A percentile compares a stretch with the other conserved stretches of the same genome.
These are phyloP conservation scores for Drosophila malerkotliana DNA, from an alignment of 1,140 invertebrate species.

Conservation along the genomic window DNA sequence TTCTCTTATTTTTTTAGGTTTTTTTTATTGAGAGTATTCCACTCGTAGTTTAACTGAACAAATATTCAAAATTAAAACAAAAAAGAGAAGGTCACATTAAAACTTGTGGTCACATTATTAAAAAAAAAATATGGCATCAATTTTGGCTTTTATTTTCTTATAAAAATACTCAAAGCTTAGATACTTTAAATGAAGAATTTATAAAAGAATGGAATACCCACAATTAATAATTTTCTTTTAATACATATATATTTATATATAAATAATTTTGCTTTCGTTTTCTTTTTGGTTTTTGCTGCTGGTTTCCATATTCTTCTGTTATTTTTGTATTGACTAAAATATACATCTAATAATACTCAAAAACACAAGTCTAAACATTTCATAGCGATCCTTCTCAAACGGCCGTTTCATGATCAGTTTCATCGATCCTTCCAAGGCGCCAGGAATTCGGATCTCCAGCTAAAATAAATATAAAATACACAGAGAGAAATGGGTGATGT, in stretches of 20 bases:
- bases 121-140: slow-evolving; percentile 4
- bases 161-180: not conserved
- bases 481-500: slow-evolving; percentile 1
- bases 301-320: slow-evolving; percentile 7
- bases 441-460: slow-evolving; percentile 91
- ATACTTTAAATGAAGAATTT: not conserved
- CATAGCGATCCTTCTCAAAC: slow-evolving; percentile 85
- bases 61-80: not conserved
- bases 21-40: slow-evolving; percentile 9
- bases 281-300: slow-evolving; percentile 7
- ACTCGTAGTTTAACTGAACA: not conserved
- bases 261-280: slow-evolving; percentile 39
- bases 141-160: slow-evolving; percentile 11
- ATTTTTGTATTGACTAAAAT: slow-evolving; percentile 64
- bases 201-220: slow-evolving; percentile 13
- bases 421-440: slow-evolving; percentile 91
- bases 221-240: not conserved
- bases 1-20: slow-evolving; percentile 5
- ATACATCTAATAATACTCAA: slow-evolving; percentile 83
- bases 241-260: slow-evolving; percentile 38
- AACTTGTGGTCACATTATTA: not conserved
- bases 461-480: slow-evolving; percentile 77
- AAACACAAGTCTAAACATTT: slow-evolving; percentile 78
- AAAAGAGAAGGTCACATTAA: not conserved
- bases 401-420: slow-evolving; percentile 92